Evolutionary conservation across 2,797 vertebrate species (phyloP), one percentile per base, ranked within the genome.

Genomic region (Hoplostethus atlanticus): DNA sequence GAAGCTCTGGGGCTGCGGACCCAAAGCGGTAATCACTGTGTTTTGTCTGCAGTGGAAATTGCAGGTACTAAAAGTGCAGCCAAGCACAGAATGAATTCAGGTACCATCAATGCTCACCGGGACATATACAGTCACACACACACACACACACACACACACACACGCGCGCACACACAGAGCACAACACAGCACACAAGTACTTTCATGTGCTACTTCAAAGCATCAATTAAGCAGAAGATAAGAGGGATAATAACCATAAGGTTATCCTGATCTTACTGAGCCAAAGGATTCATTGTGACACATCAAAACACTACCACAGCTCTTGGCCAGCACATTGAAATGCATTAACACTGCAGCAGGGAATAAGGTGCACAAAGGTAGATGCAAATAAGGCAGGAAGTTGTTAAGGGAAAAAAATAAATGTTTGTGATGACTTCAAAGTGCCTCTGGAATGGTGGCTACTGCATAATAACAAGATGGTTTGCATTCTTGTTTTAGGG

Each of bases 191-290:
- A 38, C 16, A 55, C 16, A 55, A 75, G 50, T 77, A 77, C 87
- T 90, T 92, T 90, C 86, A 92, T 88, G 88, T 88, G 73, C 70
- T 77, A 89, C 91, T 90, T 93, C 91, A 93, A 93, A 93, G 84
- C 84, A 74, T 90, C 83, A 86, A 91, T 91, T 92, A 86, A 92
- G 86, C 72, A 85, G 75, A 38, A 83, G 82, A 87, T 84, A 84
- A 76, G 72, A 79, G 57, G 77, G 85, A 87, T 85, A 87, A 89
- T 88, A 89, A 89, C 77, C 83, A 81, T 73, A 78, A 80, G 83
- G 89, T 88, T 83, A 85, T 87, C 86, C 77, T 75, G 74, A 69
- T 84, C 68, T 46, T 79, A 85, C 84, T 82, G 74, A 84, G 84
- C 76, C 84, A 73, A 78, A 81, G 64, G 83, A 90, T 88, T 85